phyloP scores from a whole-genome alignment of 2,888 invertebrate species.

The Belgica antarctica region DNA sequence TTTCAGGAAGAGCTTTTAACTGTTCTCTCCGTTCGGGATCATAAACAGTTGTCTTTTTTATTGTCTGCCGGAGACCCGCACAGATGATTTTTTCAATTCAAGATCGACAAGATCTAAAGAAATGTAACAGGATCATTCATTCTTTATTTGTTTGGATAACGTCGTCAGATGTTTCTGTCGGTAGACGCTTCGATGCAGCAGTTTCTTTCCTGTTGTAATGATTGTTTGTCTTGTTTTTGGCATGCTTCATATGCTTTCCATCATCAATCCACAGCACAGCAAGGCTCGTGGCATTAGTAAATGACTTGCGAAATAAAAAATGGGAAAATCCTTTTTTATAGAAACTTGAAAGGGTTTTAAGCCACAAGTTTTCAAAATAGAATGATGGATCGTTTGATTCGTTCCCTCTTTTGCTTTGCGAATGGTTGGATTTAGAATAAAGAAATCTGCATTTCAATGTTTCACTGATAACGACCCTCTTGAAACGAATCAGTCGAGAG shows the following conservation, averaged over 20 bases:
- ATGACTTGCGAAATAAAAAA: slow-evolving; percentile 36
- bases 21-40: slow-evolving; percentile 1
- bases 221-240: slow-evolving; percentile 4
- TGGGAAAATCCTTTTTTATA: slow-evolving; percentile 18
- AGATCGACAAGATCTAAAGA: slow-evolving; percentile 5
- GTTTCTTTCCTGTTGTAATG: background rate
- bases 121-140: slow-evolving; percentile 42
- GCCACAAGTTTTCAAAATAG: slow-evolving; percentile 43
- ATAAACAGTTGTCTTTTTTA: slow-evolving; percentile 28
- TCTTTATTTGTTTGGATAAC: slow-evolving; percentile 37
- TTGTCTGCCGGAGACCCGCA: slow-evolving; percentile 1
- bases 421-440: background rate
- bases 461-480: slow-evolving; percentile 1
- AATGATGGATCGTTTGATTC: slow-evolving; percentile 43
- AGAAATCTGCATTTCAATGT: slow-evolving; percentile 40
- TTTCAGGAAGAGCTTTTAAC: slow-evolving; percentile 20
- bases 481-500: no score
- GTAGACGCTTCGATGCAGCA: slow-evolving; percentile 12
- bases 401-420: background rate
- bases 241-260: slow-evolving; percentile 35
- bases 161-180: slow-evolving; percentile 37
- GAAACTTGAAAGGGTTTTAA: slow-evolving; percentile 33
- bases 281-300: slow-evolving; percentile 43
- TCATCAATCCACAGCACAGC: no score
- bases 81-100: slow-evolving; percentile 9